phyloP scores from a whole-genome alignment of 2,888 invertebrate species.

The Boloria selene region DNA sequence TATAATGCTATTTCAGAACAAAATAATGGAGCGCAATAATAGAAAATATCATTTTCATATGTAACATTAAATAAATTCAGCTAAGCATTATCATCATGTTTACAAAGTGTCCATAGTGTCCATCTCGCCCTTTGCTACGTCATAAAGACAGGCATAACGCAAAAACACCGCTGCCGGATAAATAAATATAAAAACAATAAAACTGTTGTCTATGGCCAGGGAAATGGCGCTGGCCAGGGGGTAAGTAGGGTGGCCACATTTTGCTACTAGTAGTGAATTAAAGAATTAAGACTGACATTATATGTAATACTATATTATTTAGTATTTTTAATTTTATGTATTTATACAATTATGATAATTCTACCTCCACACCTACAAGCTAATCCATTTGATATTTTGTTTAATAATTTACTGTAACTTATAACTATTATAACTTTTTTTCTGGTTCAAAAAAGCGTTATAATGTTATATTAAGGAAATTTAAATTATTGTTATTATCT shows the following conservation, averaged over 20 bases:
- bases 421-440: too few relatives aligned
- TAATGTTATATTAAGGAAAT: too few relatives aligned
- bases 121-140: conserved; percentile 59
- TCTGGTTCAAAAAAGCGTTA: too few relatives aligned
- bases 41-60: conserved; percentile 4
- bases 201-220: conserved; percentile 79
- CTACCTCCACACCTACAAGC: too few relatives aligned
- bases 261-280: not conserved
- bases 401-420: too few relatives aligned
- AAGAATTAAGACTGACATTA: too few relatives aligned
- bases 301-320: too few relatives aligned
- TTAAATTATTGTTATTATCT: too few relatives aligned
- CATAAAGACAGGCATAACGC: conserved; percentile 66
- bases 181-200: conserved; percentile 82
- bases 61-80: conserved; percentile 17
- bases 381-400: too few relatives aligned
- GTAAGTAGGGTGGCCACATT: conserved; percentile 55
- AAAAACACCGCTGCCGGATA: conserved; percentile 69
- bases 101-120: conserved; percentile 44
- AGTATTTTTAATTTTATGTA: too few relatives aligned
- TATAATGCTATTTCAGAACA: conserved; percentile 4
- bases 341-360: too few relatives aligned
- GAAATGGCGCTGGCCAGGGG: conserved; percentile 73
- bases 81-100: conserved; percentile 44
- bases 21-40: not conserved